Conservation (phyloP, 2,797 vertebrate species). For the Sebastes hubbsi region DNA sequence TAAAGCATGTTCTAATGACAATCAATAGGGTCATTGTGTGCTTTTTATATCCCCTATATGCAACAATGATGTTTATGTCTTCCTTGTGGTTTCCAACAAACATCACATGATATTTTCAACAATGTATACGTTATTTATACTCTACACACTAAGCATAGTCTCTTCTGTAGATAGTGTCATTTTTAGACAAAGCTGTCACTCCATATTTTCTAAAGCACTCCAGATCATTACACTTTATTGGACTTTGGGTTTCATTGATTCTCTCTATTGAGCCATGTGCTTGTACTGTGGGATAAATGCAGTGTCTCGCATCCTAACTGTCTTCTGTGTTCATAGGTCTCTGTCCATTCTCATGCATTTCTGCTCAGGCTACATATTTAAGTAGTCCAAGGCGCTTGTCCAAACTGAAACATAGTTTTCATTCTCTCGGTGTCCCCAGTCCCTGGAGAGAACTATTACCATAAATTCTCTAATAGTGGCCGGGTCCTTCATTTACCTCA, state of each 20-base stretch:
- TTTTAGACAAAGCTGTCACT: not conserved
- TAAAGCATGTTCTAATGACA: not conserved
- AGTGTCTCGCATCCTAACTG: not conserved
- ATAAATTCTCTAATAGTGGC: not conserved
- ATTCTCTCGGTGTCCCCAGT: not conserved
- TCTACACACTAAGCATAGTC: not conserved
- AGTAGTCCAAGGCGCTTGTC: not conserved
- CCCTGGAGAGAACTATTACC: not conserved
- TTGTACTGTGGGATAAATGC: not conserved
- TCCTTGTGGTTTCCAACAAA: constrained; percentile 1
- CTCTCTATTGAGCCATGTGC: not conserved
- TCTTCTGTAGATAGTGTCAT: not conserved
- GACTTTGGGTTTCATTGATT: not conserved
- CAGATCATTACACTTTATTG: not conserved
- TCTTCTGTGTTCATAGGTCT: not conserved
- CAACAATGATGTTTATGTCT: not conserved
- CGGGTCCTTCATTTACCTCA: not conserved
- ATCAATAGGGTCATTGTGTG: not conserved
- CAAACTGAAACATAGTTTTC: not conserved
- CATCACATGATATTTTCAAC: constrained; percentile 5
- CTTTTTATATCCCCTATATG: not conserved
- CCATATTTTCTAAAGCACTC: not conserved
- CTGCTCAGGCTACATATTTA: not conserved
- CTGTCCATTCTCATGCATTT: not conserved
- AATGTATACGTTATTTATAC: not conserved